A percentile compares a stretch with the other conserved stretches of the same genome.
Evolutionary conservation across 37 sponge, comb jelly and placozoan species (phyloP).

Genomic region (Mnemiopsis leidyi): DNA sequence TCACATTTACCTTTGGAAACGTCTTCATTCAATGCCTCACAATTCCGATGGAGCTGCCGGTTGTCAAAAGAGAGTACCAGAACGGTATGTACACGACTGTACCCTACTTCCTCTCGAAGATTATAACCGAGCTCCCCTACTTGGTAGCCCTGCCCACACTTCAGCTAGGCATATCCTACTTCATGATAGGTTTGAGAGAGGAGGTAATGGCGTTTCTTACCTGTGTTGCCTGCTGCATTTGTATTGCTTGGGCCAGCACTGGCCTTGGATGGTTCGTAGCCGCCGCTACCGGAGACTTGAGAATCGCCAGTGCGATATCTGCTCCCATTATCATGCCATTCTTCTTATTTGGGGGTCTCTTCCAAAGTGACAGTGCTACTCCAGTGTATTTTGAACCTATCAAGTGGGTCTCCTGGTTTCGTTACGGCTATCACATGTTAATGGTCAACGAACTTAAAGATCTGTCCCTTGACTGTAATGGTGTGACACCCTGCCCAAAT

Average conservation of each 20-base stretch:
- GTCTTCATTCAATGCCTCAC: constrained; percentile 55
- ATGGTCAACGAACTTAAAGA: constrained; percentile 53
- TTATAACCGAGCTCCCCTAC: constrained; percentile 24
- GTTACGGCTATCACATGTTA: constrained; percentile 15
- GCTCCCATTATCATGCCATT: constrained; percentile 47
- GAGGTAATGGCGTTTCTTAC: constrained; percentile 20
- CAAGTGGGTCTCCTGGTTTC: constrained; percentile 54
- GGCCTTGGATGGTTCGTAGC: constrained; percentile 54
- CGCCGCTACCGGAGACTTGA: constrained; percentile 9
- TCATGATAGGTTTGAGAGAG: constrained; percentile 22
- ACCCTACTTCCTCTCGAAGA: constrained; percentile 49
- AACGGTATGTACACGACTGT: constrained; percentile 66
- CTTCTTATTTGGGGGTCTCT: constrained; percentile 61
- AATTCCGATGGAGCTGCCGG: constrained; percentile 54
- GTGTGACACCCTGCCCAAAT: not conserved
- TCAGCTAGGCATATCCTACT: not conserved
- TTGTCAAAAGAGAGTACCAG: constrained; percentile 41
- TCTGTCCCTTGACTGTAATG: not conserved
- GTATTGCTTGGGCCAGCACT: not conserved
- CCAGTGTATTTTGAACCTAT: constrained; percentile 35
- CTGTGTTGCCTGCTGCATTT: not conserved
- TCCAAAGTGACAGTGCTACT: constrained; percentile 26
- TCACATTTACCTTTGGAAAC: constrained; percentile 18
- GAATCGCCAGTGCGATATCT: constrained; percentile 42
- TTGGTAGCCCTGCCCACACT: not conserved